Evolutionary conservation across 2,888 invertebrate genomes (phyloP).

Genomic region (Isoperla grammatica): DNA sequence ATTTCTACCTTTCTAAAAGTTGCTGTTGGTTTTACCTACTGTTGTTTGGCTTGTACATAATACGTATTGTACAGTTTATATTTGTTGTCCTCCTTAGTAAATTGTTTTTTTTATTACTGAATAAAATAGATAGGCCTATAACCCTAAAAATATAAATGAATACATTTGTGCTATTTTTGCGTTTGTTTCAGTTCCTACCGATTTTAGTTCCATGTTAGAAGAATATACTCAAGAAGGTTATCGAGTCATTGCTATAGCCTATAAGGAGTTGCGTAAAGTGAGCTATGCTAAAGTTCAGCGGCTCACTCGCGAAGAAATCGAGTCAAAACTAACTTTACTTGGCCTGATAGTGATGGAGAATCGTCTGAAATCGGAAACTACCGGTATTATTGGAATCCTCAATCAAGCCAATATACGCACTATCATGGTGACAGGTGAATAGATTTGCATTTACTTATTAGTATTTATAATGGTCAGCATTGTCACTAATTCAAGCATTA

Average conservation of each 20-base stretch:
- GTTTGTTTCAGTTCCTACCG: conserved; percentile 60
- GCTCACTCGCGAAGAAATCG: conserved; percentile 71
- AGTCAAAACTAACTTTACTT: conserved; percentile 72
- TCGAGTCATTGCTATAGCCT: conserved; percentile 85
- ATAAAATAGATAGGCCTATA: no score
- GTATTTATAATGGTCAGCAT: no score
- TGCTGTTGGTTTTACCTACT: no score
- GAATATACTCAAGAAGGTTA: conserved; percentile 89
- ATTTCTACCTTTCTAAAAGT: no score
- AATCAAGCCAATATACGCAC: conserved; percentile 81
- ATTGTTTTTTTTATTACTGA: no score
- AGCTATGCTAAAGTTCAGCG: conserved; percentile 69
- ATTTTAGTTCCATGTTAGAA: conserved; percentile 71
- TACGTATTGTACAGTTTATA: no score
- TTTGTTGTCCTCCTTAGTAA: no score
- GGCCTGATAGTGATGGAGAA: conserved; percentile 95
- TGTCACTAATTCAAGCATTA: no score
- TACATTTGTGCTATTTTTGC: no score
- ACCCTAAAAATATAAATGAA: no score
- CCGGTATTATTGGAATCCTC: conserved; percentile 70
- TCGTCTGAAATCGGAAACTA: conserved; percentile 82
- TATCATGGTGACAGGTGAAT: conserved; percentile 91
- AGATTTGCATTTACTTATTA: not conserved
- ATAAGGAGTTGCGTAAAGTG: conserved; percentile 60
- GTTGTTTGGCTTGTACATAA: no score